phyloP scores from a whole-genome alignment of 2,113 vertebrate species.

The Terrapene triunguis region DNA sequence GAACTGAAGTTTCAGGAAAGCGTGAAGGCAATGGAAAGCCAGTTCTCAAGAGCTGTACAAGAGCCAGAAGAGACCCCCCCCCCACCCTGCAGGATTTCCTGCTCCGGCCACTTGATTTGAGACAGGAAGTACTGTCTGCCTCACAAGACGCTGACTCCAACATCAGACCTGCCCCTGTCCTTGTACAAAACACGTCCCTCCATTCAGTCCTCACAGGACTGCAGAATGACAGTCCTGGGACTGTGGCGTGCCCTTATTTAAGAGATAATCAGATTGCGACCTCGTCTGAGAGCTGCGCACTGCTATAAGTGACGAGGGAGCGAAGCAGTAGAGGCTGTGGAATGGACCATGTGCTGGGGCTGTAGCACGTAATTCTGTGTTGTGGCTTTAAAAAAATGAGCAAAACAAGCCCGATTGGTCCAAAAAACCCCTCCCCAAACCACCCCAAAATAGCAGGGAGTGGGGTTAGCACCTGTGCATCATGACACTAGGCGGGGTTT shows the following conservation, averaged over 20 bases:
- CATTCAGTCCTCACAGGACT: neutral
- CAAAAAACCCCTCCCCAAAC: no score
- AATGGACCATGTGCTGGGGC: neutral
- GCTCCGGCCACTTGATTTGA: neutral
- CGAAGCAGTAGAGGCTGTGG: neutral
- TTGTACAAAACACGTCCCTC: neutral
- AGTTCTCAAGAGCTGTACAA: neutral
- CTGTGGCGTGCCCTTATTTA: neutral
- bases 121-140: neutral
- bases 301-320: neutral
- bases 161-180: neutral
- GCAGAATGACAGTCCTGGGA: neutral
- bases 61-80: neutral
- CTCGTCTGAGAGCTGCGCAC: fast-evolving
- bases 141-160: neutral
- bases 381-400: no score
- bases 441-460: no score
- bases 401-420: no score
- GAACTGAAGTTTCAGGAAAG: neutral
- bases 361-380: neutral
- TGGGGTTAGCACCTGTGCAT: no score
- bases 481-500: no score
- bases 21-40: neutral
- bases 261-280: neutral
- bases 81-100: neutral